These are phyloP conservation scores for Plagodis dolabraria DNA, from an alignment of 2,888 invertebrate genomes.

Conservation along the genomic window DNA sequence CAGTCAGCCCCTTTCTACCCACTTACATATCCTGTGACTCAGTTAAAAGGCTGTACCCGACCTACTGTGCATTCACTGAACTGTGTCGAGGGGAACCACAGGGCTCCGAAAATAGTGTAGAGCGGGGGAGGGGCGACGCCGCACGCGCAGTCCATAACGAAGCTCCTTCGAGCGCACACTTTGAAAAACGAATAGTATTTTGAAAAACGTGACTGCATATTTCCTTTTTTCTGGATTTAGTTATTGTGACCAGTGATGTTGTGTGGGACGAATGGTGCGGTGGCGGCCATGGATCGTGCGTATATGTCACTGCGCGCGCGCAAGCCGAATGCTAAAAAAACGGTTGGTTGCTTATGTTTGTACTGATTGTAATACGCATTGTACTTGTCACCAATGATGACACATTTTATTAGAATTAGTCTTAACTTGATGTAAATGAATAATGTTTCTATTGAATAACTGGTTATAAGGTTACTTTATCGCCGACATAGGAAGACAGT, in stretches of 20 bases:
- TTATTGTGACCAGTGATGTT: conserved; percentile 57
- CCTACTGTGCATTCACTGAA: conserved; percentile 25
- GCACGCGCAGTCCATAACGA: conserved; percentile 58
- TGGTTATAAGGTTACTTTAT: too few relatives aligned
- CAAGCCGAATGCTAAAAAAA: conserved; percentile 69
- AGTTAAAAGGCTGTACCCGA: conserved; percentile 5
- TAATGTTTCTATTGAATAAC: background rate
- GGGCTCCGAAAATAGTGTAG: conserved; percentile 71
- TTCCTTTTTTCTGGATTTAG: background rate
- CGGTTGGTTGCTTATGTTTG: conserved; percentile 56
- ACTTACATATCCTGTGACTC: conserved; percentile 33
- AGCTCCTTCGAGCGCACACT: conserved; percentile 44
- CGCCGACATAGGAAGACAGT: too few relatives aligned
- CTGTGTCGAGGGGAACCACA: conserved; percentile 49
- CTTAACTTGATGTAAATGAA: background rate
- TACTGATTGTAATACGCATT: conserved; percentile 13
- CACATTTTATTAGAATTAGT: background rate
- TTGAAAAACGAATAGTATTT: conserved; percentile 11
- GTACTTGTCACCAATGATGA: conserved; percentile 1
- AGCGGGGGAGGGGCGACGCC: conserved; percentile 47
- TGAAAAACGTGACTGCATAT: conserved; percentile 8
- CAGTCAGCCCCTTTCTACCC: conserved; percentile 15
- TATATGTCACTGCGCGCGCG: conserved; percentile 83
- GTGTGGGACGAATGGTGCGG: conserved; percentile 75
- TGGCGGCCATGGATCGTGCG: conserved; percentile 80